phyloP scores from a whole-genome alignment of 2,888 invertebrate genomes.

The Apodemia hepburni region DNA sequence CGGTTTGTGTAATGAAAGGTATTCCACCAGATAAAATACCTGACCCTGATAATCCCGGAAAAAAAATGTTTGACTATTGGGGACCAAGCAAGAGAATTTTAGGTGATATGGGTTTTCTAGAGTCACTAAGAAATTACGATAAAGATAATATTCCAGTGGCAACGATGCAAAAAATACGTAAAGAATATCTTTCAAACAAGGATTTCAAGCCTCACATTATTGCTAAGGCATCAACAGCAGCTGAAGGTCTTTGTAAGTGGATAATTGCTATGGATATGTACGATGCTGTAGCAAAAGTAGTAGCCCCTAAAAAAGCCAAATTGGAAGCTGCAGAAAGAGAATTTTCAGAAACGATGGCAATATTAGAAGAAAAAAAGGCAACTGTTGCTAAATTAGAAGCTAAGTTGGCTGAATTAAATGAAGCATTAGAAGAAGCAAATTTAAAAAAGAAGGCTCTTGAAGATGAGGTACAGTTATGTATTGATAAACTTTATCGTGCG shows the following conservation, averaged over 20 bases:
- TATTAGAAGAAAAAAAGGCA: slow-evolving; percentile 90
- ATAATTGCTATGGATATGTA: slow-evolving; percentile 94
- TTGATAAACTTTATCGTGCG: slow-evolving; percentile 90
- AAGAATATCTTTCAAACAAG: slow-evolving; percentile 86
- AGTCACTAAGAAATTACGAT: slow-evolving; percentile 87
- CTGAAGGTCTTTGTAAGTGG: slow-evolving; percentile 96
- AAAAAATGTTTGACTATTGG: slow-evolving; percentile 90
- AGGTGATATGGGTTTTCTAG: slow-evolving; percentile 90
- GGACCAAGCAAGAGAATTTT: slow-evolving; percentile 90
- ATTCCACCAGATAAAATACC: slow-evolving; percentile 88
- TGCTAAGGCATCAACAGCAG: slow-evolving; percentile 95
- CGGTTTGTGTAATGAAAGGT: slow-evolving; percentile 94
- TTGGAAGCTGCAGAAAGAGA: slow-evolving; percentile 89
- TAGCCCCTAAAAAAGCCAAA: slow-evolving; percentile 92
- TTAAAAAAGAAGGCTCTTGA: slow-evolving; percentile 84
- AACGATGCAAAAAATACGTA: slow-evolving; percentile 87
- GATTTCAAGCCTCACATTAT: slow-evolving; percentile 90
- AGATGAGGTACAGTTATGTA: slow-evolving; percentile 88
- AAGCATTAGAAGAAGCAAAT: slow-evolving; percentile 83
- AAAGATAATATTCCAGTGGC: slow-evolving; percentile 90
- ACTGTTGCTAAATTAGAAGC: slow-evolving; percentile 89
- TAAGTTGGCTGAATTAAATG: slow-evolving; percentile 85
- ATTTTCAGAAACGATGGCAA: slow-evolving; percentile 90
- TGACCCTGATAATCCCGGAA: slow-evolving; percentile 83
- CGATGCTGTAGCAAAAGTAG: slow-evolving; percentile 90